phyloP scores from a whole-genome alignment of 2,888 invertebrate genomes.

The Yponomeuta cagnagella region DNA sequence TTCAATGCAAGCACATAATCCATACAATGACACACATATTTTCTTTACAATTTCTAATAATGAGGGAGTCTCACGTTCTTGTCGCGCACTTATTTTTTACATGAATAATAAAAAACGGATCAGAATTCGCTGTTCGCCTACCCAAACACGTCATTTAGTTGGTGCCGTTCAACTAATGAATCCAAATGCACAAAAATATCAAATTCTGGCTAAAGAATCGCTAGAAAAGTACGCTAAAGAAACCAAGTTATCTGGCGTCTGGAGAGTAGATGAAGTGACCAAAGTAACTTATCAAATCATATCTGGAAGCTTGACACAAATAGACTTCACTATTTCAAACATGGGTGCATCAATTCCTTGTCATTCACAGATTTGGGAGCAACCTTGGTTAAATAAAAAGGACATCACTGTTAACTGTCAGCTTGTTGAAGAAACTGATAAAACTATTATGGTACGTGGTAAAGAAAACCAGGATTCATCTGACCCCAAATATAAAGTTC shows the following conservation, averaged over 20 bases:
- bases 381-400: conserved; percentile 16
- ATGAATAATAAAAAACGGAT: conserved; percentile 25
- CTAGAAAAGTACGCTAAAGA: conserved; percentile 28
- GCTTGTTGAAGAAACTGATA: conserved; percentile 25
- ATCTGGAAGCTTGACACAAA: conserved; percentile 48
- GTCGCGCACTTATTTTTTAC: conserved; percentile 24
- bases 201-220: conserved; percentile 34
- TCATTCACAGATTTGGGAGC: not conserved
- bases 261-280: conserved; percentile 40
- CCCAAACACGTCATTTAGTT: conserved; percentile 16
- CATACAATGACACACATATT: conserved; percentile 47
- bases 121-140: conserved; percentile 28
- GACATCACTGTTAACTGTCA: conserved; percentile 7
- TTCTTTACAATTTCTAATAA: conserved; percentile 47
- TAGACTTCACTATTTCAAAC: conserved; percentile 29
- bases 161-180: conserved; percentile 21
- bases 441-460: not conserved
- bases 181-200: conserved; percentile 28
- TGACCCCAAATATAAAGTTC: conserved; percentile 26
- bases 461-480: not conserved
- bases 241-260: conserved; percentile 26
- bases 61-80: conserved; percentile 28
- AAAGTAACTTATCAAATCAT: conserved; percentile 57
- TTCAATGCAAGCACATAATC: too few species aligned
- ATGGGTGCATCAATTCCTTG: conserved; percentile 15